Evolutionary conservation across 2,888 invertebrate genomes (phyloP), one percentile per base, ranked within the genome.

Genomic region (Cinara cedri): DNA sequence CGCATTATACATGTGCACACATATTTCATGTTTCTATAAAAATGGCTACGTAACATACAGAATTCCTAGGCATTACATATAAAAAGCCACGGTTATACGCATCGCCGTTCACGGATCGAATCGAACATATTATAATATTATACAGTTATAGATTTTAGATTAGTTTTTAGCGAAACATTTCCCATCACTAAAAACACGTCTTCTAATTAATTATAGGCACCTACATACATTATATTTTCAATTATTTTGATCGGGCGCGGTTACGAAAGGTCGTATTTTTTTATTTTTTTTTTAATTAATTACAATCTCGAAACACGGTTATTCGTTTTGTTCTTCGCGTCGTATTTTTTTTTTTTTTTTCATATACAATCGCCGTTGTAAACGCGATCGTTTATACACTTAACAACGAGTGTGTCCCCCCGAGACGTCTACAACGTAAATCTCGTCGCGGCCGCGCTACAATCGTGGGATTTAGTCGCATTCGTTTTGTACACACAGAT

Each of bases 401-500:
- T 51, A 74, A 74, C 74, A 63, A 74, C 74, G 74, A 74, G 74
- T 51, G 62, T 62, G 24, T 44, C 44, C 34, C 34, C 34, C 34
- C 34, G 34, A 34, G 72, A 72, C 57, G 72, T 62, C 72, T 74
- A 34, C 74, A 1, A 63, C 42, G 51, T 74, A 74, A 74, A 63
- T 74, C 74, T 74, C 74, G 21, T 19, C 11, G 72, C 14, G 14
- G n/a, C 21, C 26, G 19, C 24, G 49, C 3, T 9, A 42, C 62
- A 19, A 26, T 54, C 62, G 74, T 74, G 74, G 63, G 74, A 74
- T 74, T 74, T 63, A 51, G 51, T 74, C 46, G 51, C 26, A 51
- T 54, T 16, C 51, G 34, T 51, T 34, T 34, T 10, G 21, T 46
- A 46, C 46, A 55, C 9, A 26, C 60, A 34, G 3, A 34, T 34